Base-by-base conservation (phyloP, 2,888 invertebrate species). In the Koerneria pararmatus region DNA sequence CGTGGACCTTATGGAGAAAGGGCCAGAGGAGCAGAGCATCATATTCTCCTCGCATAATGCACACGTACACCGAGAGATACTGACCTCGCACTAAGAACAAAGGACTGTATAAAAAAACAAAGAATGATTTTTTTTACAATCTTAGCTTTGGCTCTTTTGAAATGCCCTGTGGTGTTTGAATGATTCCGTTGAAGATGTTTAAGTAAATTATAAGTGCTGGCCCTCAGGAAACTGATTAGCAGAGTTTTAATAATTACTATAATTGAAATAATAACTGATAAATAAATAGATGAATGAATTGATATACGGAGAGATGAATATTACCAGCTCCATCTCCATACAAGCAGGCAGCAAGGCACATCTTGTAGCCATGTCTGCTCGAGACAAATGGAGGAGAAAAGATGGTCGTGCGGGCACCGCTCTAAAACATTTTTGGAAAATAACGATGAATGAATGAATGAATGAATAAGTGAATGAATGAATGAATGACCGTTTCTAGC, bases 1-100 rank as follows among this genome's bases (percentile, higher is more conserved):
- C 8, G 48, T 61, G 34, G 35, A 95, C 93, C 1, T 92, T 91
- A 85, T 94, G 92, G 1, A 91, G 89, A 85, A 95, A 95, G 0
- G 95, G 95, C 95, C 95, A 95, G 79, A 92, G 90, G 8, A 95
- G 88, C 0, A 95, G 87, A 0, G 93, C 92, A 85, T 95, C 95
- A 84, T 92, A 95, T 82, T 95, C 95, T 1, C 95, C 95, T 0
- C 92, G 92, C 24, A 95, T 86, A 75, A 95, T 90, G 85, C 93
- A 93, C 79, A 95, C 93, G 86, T 94, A 95, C 49, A 94, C 90
- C 0, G 94, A 94, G 82, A 95, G 89, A 85, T 93, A 93, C 67
- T 90, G 90, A 24, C 91, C 90, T 84, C 77, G 75, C 15, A 69
- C 76, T 75, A 51, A 49, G 70, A 65, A 29, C 5, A n/a, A 32